phyloP scores from a whole-genome alignment of 1,140 invertebrate species.

The Drosophila pachea region DNA sequence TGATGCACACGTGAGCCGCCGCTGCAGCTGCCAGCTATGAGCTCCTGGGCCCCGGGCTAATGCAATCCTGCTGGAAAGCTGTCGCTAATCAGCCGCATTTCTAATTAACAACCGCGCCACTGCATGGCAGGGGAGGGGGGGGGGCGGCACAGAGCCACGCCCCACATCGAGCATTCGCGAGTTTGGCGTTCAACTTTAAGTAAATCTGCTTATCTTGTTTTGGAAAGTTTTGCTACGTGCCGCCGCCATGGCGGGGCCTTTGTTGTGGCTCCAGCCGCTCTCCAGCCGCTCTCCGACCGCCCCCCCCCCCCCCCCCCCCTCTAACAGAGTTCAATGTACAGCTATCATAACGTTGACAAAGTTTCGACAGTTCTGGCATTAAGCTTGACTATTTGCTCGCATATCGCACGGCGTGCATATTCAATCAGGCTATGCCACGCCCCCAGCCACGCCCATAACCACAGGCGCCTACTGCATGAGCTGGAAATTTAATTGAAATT shows the following conservation, averaged over 20 bases:
- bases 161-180: conserved; percentile 57
- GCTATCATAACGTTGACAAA: conserved; percentile 69
- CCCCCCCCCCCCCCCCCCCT: neutral
- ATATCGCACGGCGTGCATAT: conserved; percentile 50
- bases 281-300: neutral
- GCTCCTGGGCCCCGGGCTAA: neutral
- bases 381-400: conserved; percentile 39
- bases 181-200: conserved; percentile 54
- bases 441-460: neutral
- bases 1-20: conserved; percentile 30
- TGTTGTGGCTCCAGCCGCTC: conserved; percentile 35
- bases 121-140: conserved; percentile 11
- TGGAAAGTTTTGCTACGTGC: conserved; percentile 67
- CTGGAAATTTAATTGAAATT: conserved; percentile 63
- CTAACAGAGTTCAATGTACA: conserved; percentile 46
- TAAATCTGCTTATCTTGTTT: conserved; percentile 76
- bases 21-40: conserved; percentile 1
- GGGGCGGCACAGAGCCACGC: conserved; percentile 21
- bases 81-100: conserved; percentile 59
- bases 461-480: conserved; percentile 34
- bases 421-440: conserved; percentile 39
- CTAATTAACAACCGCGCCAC: conserved; percentile 66
- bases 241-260: conserved; percentile 58
- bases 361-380: conserved; percentile 61
- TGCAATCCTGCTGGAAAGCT: conserved; percentile 9